Conservation (phyloP, 2,888 invertebrate genomes). For the Frankliniella intonsa region DNA sequence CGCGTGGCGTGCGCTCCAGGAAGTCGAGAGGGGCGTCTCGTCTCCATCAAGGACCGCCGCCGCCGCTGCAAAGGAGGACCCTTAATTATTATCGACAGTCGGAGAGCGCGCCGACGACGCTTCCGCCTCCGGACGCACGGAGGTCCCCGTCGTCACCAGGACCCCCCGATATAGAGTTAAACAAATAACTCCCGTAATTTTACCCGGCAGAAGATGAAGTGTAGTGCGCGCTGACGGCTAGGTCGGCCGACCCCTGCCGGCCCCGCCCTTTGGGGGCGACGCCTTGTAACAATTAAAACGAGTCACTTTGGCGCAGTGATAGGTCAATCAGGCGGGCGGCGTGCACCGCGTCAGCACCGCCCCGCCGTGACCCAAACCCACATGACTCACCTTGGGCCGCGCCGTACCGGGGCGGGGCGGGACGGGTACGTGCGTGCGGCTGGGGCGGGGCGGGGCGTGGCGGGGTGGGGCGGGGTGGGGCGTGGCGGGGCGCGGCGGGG, state of each 20-base stretch:
- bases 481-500: not conserved
- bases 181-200: no score
- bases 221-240: not conserved
- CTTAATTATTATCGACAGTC: no score
- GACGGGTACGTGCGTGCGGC: not conserved
- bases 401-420: not conserved
- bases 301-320: not conserved
- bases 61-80: no score
- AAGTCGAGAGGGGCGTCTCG: no score
- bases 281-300: not conserved
- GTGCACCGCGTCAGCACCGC: not conserved
- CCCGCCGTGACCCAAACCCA: not conserved
- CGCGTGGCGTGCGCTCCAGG: no score
- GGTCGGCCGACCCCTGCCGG: not conserved
- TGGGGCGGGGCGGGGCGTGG: not conserved
- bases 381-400: constrained; percentile 10
- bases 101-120: no score
- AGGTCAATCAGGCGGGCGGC: not conserved
- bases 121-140: no score
- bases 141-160: no score
- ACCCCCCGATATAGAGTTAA: no score
- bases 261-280: not conserved
- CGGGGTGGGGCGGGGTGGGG: not conserved
- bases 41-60: no score
- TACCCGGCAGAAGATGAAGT: no score